Evolutionary conservation across 2,888 invertebrate genomes (phyloP).

Genomic region (Standfussiana lucernea): DNA sequence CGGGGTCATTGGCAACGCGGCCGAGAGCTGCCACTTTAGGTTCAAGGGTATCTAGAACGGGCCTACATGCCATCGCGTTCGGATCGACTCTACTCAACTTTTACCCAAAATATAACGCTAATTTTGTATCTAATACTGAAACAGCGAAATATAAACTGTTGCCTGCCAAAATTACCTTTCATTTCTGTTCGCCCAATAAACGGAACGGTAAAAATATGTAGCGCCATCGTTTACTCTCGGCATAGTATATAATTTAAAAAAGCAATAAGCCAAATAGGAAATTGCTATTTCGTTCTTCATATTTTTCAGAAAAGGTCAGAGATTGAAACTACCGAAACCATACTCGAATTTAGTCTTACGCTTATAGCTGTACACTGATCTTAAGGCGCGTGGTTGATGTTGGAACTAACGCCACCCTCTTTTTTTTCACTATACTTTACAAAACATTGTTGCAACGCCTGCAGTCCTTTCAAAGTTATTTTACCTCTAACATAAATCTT

Average conservation of each 20-base stretch:
- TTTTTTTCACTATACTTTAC: neutral
- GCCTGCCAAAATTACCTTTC: conserved; percentile 42
- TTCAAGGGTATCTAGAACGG: conserved; percentile 88
- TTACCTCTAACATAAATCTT: neutral
- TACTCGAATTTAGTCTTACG: neutral
- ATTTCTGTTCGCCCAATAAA: conserved; percentile 24
- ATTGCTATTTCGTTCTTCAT: conserved; percentile 10
- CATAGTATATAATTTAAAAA: conserved; percentile 22
- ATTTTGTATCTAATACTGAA: conserved; percentile 22
- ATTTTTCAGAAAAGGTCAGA: conserved; percentile 19
- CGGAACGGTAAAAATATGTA: conserved; percentile 30
- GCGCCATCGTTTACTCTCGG: conserved; percentile 25
- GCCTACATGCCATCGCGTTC: conserved; percentile 82
- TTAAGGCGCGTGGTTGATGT: neutral
- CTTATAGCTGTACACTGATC: neutral
- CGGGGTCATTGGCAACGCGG: conserved; percentile 92
- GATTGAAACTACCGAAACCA: conserved; percentile 15
- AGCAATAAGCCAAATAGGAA: conserved; percentile 12
- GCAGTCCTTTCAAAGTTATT: neutral
- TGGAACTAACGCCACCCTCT: neutral
- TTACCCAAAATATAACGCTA: conserved; percentile 18
- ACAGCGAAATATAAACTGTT: conserved; percentile 18
- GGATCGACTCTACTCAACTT: conserved; percentile 43
- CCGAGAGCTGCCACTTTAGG: conserved; percentile 90
- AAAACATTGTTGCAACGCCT: neutral